Base-by-base conservation (phyloP, 92 coral and sea anemone species). In the Micromussa lordhowensis region DNA sequence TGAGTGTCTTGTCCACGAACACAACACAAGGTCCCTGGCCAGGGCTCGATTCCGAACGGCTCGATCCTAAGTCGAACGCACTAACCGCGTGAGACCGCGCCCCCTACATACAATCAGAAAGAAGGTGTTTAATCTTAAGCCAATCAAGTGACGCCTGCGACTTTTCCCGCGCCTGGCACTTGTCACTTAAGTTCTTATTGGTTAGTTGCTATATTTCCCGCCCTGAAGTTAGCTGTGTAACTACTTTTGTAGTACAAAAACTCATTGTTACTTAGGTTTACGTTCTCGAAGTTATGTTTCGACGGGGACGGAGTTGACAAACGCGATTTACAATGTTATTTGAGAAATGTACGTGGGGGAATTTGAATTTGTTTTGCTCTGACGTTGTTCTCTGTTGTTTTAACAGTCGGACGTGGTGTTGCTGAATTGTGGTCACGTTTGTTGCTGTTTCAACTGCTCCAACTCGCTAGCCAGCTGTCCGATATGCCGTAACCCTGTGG, bases 391-490 rank as follows among this genome's bases (percentile, higher is more conserved):
- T 83, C 51, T 78, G 79, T 58, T 72, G 49, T n/a, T 80, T 68
- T 85, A 6, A 61, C 87, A 97, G 99, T 95, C 98, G 79, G 96
- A 97, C 80, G 94, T 95, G 73, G 98, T 97, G 75, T 86, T 97
- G 83, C 90, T 97, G 57, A 88, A 91, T 58, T 97, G 99, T 93
- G 99, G 99, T 88, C 99, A 97, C 94, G 99, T 97, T 79, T 97
- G 99, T 87, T 94, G 99, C 86, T 97, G 99, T 89, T 90, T 90
- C 77, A 81, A 72, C 44, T 97, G 99, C 68, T 94, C 98, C 30
- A 59, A 90, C 57, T 74, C 96, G 30, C 87, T 97, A 3, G 58
- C 88, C 83, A 80, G 63, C 32, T 97, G 99, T 59, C 99, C 99
- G 15, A 95, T 97, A 83, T 97, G 99, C 58, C 96, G 99, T 54